Conservation (phyloP, 2,888 invertebrate genomes). For the Stegana nigrithorax region DNA sequence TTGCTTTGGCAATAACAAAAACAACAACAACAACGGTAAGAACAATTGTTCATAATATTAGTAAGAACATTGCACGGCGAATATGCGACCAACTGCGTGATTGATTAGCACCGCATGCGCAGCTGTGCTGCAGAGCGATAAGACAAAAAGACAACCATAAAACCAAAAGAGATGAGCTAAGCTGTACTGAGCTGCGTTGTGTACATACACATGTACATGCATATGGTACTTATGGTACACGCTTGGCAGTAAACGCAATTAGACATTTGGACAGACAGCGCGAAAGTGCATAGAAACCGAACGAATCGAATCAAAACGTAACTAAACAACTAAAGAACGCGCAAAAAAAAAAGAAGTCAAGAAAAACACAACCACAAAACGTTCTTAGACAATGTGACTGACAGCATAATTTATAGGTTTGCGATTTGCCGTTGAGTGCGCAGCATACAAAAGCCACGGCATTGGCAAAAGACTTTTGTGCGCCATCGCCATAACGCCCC, state of each 20-base stretch:
- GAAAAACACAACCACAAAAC: no score
- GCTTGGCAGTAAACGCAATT: no score
- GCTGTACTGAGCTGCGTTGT: background rate
- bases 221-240: no score
- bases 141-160: background rate
- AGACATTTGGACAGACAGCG: no score
- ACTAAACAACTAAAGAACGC: no score
- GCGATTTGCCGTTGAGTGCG: background rate
- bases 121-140: background rate
- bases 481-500: no score
- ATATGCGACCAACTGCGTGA: background rate
- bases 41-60: background rate
- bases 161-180: background rate
- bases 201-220: no score
- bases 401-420: slow-evolving; percentile 1
- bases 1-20: background rate
- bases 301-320: no score
- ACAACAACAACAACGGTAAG: background rate
- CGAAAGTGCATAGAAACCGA: no score
- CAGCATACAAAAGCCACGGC: no score
- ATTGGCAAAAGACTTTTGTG: no score
- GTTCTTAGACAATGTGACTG: background rate
- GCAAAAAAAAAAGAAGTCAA: no score
- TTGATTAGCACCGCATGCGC: background rate
- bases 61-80: background rate